Evolutionary conservation across 2,113 vertebrate species (phyloP), one percentile per base, ranked within the genome.

Genomic region (Cettia cetti): DNA sequence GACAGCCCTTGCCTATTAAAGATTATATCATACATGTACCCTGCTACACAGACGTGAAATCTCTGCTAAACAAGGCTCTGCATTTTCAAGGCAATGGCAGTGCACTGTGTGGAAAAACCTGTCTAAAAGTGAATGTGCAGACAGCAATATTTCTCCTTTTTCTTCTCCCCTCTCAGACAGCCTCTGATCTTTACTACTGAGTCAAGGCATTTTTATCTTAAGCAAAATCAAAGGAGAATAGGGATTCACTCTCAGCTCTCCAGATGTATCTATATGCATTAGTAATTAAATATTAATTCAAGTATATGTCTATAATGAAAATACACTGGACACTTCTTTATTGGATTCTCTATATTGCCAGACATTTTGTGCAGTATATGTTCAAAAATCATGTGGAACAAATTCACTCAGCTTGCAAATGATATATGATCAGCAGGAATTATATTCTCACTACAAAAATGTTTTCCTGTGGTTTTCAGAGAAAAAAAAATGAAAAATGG

Each of bases 301-400:
- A 71, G 65, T 69, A 76, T 6, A 40, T 0, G 3, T 30, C 47
- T 66, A 27, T 33, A 79, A 72, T 33, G 66, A 82, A 90, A 78
- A 83, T 22, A 65, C 39, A 52, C 35, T 40, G 40, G 64, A 45
- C 24, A 64, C 8, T 16, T 77, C 77, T 66, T 76, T 33, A 86
- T 20, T 33, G 64, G 42, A 75, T 65, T 82, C 33, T 72, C 57
- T 84, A 10, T n/a, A 69, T 40, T 65, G 74, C 28, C 59, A 79
- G 56, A 71, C 37, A 57, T 95, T 86, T 90, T 93, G 52, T 37
- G 54, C 57, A 69, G 28, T 71, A 20, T 33, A 92, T 42, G 45
- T 86, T 89, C 60, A 82, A 90, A 89, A 82, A 63, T 85, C 91
- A 96, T 76, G 84, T 97, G 94, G 95, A 97, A 96, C 50, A 94